phyloP scores from a whole-genome alignment of 2,113 vertebrate species.

The Neolamprologus fasciatus region DNA sequence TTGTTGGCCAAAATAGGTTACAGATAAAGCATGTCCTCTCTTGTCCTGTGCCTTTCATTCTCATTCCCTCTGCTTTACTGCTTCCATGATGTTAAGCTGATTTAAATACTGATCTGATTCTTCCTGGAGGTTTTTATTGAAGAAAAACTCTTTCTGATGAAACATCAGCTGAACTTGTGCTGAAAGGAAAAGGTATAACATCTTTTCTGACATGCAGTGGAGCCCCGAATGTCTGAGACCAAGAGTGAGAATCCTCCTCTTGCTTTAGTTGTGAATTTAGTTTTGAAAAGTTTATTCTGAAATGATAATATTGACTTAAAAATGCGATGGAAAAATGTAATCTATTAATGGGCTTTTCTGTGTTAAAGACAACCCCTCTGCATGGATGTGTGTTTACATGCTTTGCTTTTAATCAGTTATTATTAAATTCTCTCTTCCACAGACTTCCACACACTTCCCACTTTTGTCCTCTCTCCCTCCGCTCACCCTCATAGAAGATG shows the following conservation, averaged over 20 bases:
- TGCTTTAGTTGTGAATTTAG: neutral
- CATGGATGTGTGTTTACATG: neutral
- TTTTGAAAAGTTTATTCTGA: neutral
- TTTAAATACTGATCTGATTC: neutral
- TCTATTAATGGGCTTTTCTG: neutral
- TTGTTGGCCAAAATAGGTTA: neutral
- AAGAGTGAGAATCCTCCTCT: neutral
- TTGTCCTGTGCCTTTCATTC: neutral
- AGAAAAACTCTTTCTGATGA: neutral
- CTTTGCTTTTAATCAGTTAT: neutral
- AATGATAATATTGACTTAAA: neutral
- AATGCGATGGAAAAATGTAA: accelerated
- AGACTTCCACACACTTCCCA: neutral
- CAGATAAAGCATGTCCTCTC: neutral
- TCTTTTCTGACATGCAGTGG: neutral
- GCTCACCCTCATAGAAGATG: neutral
- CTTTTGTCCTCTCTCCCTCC: neutral
- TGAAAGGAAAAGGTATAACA: neutral
- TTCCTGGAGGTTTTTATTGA: neutral
- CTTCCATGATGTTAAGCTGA: neutral
- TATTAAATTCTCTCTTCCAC: neutral
- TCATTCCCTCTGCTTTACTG: neutral
- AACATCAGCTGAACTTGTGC: neutral
- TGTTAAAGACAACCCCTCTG: neutral
- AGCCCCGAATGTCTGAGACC: neutral